Conservation (phyloP, 2,888 invertebrate species). For the Steinernema carpocapsae region DNA sequence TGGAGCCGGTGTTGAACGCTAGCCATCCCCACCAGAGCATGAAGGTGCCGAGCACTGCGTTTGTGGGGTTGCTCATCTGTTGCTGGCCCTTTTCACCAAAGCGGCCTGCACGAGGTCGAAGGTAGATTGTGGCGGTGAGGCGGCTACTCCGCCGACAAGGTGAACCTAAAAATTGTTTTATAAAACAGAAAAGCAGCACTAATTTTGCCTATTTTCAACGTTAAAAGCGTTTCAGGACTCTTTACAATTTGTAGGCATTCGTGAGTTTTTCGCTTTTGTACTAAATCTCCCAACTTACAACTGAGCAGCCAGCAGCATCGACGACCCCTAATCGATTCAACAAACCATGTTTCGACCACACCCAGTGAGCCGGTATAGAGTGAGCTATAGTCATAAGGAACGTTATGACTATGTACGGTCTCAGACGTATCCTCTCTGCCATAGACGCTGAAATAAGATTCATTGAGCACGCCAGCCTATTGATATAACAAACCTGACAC, state of each 20-base stretch:
- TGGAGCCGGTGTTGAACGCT: conserved; percentile 57
- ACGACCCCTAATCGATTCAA: conserved; percentile 59
- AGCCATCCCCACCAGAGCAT: conserved; percentile 66
- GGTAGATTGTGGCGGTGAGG: conserved; percentile 61
- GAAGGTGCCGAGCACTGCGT: conserved; percentile 61
- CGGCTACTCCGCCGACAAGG: conserved; percentile 61
- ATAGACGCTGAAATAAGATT: conserved; percentile 56
- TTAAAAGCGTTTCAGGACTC: not conserved
- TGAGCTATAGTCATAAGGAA: conserved; percentile 55
- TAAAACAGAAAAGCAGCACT: too few species aligned
- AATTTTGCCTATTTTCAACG: not conserved
- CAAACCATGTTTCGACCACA: conserved; percentile 59
- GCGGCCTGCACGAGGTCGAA: conserved; percentile 51
- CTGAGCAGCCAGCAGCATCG: conserved; percentile 64
- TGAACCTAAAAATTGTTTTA: conserved; percentile 48
- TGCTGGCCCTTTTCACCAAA: conserved; percentile 54
- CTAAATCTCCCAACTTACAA: conserved; percentile 43
- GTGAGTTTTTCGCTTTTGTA: too few species aligned
- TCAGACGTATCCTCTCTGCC: conserved; percentile 63
- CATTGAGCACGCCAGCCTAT: not conserved
- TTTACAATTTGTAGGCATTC: not conserved
- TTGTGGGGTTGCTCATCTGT: conserved; percentile 63
- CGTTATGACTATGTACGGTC: conserved; percentile 60
- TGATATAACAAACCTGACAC: conserved; percentile 56
- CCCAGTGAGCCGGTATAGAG: conserved; percentile 63